Conservation (phyloP, 1,140 invertebrate species). For the Tetramorium simillimum region DNA sequence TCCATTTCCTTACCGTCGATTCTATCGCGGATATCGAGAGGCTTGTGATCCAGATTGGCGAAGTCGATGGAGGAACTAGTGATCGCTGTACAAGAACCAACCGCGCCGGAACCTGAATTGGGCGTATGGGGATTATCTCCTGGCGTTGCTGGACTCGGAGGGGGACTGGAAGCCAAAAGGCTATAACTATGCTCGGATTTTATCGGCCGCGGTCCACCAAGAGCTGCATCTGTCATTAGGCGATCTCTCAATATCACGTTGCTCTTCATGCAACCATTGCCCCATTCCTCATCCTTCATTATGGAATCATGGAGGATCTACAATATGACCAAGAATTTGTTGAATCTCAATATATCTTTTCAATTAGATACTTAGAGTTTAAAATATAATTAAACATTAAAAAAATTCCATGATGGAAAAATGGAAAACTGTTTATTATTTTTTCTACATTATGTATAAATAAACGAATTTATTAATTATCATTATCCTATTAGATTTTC, state of each 20-base stretch:
- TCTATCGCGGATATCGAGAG: slow-evolving; percentile 74
- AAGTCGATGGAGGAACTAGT: slow-evolving; percentile 69
- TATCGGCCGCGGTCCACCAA: slow-evolving; percentile 91
- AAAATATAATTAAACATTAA: neutral
- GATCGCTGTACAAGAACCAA: slow-evolving; percentile 42
- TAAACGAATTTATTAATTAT: neutral
- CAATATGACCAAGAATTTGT: slow-evolving; percentile 19
- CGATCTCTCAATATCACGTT: slow-evolving; percentile 93
- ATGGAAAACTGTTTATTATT: neutral
- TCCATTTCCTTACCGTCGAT: slow-evolving; percentile 76
- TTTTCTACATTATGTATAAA: neutral
- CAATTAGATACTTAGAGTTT: neutral
- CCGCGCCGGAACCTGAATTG: slow-evolving; percentile 57
- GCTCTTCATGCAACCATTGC: slow-evolving; percentile 68
- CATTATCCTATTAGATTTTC: neutral
- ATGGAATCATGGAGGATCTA: slow-evolving; percentile 79
- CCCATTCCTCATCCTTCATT: slow-evolving; percentile 83
- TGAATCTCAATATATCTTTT: neutral
- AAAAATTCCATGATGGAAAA: neutral
- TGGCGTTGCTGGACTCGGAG: slow-evolving; percentile 86
- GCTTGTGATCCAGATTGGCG: slow-evolving; percentile 70
- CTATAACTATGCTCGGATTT: slow-evolving; percentile 95
- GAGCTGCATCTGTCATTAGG: slow-evolving; percentile 95
- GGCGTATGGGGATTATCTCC: slow-evolving; percentile 73
- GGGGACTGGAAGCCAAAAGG: slow-evolving; percentile 87